Evolutionary conservation across 2,113 vertebrate species (phyloP).

Genomic region (Ardeotis arabs): DNA sequence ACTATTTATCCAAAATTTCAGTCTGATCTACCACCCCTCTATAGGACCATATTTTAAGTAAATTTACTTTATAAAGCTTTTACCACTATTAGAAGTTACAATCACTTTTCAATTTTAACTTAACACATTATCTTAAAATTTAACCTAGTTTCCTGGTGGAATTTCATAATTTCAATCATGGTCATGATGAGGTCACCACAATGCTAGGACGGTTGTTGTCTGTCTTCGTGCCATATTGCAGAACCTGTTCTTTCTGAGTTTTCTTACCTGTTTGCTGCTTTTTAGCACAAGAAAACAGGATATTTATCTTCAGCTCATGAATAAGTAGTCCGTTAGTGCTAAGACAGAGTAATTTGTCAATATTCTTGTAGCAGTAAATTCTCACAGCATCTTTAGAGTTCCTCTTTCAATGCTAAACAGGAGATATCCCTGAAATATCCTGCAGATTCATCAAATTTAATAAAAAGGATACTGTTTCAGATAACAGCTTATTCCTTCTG

Average conservation of each 20-base stretch:
- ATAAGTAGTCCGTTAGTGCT: not conserved
- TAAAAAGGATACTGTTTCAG: not conserved
- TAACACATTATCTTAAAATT: not conserved
- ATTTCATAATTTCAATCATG: not conserved
- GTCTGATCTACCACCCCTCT: not conserved
- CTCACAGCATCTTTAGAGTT: not conserved
- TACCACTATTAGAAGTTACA: not conserved
- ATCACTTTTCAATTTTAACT: not conserved
- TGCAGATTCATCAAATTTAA: not conserved
- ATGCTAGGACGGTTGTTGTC: not conserved
- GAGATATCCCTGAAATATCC: not conserved
- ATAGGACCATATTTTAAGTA: not conserved
- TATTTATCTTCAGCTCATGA: conserved; percentile 20
- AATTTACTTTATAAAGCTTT: not conserved
- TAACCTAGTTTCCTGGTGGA: not conserved
- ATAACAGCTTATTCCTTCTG: not conserved
- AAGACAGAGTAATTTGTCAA: conserved; percentile 15
- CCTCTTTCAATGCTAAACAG: not conserved
- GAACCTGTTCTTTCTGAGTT: not conserved
- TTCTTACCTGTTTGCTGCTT: not conserved
- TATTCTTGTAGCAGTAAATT: not conserved
- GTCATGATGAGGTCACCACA: not conserved
- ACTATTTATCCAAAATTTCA: not conserved
- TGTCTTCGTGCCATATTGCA: fast-evolving
- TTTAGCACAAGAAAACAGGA: not conserved